Conservation (phyloP, 2,113 vertebrate species). For the Gyps fulvus region DNA sequence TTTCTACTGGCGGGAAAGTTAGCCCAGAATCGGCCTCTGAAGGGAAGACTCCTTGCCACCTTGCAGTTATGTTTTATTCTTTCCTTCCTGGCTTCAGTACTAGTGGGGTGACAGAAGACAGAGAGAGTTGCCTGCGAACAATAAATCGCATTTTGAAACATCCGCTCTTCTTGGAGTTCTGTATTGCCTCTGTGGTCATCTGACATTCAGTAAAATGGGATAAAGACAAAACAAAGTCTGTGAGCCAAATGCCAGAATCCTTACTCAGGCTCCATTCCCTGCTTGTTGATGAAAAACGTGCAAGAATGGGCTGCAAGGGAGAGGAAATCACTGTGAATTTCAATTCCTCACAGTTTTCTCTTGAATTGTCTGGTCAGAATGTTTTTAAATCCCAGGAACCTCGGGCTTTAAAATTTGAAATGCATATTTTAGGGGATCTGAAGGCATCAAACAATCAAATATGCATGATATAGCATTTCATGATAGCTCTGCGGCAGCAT, state of each 20-base stretch:
- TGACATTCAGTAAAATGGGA: background rate
- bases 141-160: background rate
- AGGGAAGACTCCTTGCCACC: background rate
- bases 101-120: background rate
- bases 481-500: background rate
- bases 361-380: background rate
- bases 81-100: background rate
- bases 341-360: background rate
- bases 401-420: background rate
- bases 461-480: background rate
- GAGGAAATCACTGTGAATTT: background rate
- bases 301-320: background rate
- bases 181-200: background rate
- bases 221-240: constrained; percentile 35
- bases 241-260: background rate
- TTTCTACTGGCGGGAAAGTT: background rate
- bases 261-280: background rate
- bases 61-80: background rate
- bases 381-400: background rate
- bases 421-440: background rate
- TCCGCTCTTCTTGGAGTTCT: background rate
- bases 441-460: background rate
- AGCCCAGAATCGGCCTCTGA: background rate
- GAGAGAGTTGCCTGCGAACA: background rate
- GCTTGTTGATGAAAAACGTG: background rate